Evolutionary conservation across 2,113 vertebrate genomes (phyloP).

Genomic region (Machaerirhynchus nigripectus): DNA sequence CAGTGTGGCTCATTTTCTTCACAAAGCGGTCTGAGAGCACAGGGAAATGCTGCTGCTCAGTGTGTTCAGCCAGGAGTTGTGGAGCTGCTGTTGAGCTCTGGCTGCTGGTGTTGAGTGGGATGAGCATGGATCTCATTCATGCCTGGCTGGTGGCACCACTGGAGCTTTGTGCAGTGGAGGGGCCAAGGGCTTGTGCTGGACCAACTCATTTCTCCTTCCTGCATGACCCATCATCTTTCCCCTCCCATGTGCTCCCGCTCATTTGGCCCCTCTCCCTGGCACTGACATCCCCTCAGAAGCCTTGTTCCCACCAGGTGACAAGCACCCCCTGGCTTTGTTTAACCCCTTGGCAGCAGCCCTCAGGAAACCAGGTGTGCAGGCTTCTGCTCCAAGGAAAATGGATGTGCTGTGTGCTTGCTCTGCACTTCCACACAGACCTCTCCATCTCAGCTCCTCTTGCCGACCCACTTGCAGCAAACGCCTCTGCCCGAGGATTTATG

Average conservation of each 20-base stretch:
- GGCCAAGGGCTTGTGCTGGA: background rate
- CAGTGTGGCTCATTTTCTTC: background rate
- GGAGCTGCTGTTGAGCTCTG: background rate
- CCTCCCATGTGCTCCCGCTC: background rate
- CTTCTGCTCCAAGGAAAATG: background rate
- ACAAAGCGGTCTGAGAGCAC: background rate
- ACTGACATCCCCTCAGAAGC: background rate
- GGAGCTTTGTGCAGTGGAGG: background rate
- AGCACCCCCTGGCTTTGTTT: background rate
- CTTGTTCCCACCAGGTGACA: background rate
- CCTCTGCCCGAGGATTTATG: background rate
- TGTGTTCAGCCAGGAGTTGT: background rate
- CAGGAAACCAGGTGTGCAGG: background rate
- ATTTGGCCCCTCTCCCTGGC: background rate
- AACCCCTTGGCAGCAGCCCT: background rate
- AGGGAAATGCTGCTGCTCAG: background rate
- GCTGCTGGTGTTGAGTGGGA: background rate
- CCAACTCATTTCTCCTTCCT: background rate
- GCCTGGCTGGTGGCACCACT: background rate
- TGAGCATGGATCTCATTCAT: background rate
- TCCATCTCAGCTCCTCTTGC: background rate
- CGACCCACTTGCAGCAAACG: accelerated
- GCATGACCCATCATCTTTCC: background rate
- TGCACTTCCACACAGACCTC: background rate
- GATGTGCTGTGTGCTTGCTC: background rate